Evolutionary conservation across 2,113 vertebrate species (phyloP).

Genomic region (Limnothrissa miodon): DNA sequence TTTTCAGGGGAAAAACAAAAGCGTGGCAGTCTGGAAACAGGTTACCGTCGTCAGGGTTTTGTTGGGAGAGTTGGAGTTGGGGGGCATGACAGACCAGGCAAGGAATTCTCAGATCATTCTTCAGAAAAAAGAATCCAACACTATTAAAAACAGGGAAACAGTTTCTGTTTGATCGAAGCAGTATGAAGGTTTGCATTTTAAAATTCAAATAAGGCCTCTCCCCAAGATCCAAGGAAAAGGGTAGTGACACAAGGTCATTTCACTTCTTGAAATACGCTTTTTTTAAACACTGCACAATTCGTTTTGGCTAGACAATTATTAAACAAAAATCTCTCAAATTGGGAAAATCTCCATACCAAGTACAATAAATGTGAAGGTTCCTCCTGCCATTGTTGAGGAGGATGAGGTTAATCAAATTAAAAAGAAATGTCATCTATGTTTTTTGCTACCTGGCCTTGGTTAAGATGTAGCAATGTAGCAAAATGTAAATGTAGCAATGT

Average conservation of each 20-base stretch:
- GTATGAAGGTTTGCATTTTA: background rate
- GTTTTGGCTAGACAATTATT: background rate
- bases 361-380: background rate
- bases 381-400: background rate
- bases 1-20: slow-evolving; percentile 56
- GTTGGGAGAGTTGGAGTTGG: slow-evolving; percentile 37
- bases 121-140: background rate
- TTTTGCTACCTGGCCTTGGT: background rate
- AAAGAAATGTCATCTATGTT: background rate
- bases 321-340: background rate
- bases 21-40: slow-evolving; percentile 60
- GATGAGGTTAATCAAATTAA: background rate
- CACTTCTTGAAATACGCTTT: background rate
- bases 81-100: background rate
- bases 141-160: background rate
- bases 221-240: background rate
- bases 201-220: background rate
- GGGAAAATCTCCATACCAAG: background rate
- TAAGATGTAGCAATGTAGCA: background rate
- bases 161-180: background rate
- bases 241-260: background rate
- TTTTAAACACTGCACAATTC: background rate
- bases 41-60: slow-evolving; percentile 25
- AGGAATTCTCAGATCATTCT: background rate
- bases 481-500: no score